Base-by-base conservation (phyloP, 2,888 invertebrate genomes). In the Pyrocoelia pectoralis region DNA sequence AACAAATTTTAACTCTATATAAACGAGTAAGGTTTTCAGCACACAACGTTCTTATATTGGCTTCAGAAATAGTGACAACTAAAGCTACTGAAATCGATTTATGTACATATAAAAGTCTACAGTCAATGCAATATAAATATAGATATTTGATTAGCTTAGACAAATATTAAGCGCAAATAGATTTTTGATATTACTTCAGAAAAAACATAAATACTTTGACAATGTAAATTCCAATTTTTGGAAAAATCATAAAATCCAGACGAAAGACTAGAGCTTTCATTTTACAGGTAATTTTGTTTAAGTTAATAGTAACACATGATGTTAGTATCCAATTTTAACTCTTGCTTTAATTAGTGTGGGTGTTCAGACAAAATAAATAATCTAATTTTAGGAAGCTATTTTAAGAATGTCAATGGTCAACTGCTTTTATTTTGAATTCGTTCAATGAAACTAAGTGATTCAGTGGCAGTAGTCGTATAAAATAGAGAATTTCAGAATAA, bases 101-200 rank as follows among this genome's bases (percentile, higher is more conserved):
- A 43, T 12, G 33, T 33, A 33, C 33, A 33, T 6, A 24, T 12
- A 43, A 43, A 3, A 8, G 41, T 43, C 8, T 33, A n/a, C 33
- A 33, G 5, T 15, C 41, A 13, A 15, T 43, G 41, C 41, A 43
- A 13, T 43, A 43, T 13, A 43, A 43, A 43, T 43, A 43, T 15
- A 43, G 41, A 15, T 43, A 43, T 43, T 43, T 43, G 41, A 43
- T 43, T 43, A 13, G 41, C 8, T 14, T 43, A 43, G 13, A 15
- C 13, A 43, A 43, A 43, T 15, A 43, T 13, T 33, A 33, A 33
- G 8, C 10, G 33, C n/a, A 33, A 33, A 33, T 33, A 33, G 33
- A 33, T 33, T 33, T 8, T n/a, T 33, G 3, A 33, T 33, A 33
- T 33, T 33, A 8, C 8, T 33, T 33, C 8, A 6, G 4, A 24